Conservation (phyloP, 2,113 vertebrate genomes). For the Etia nguti region DNA sequence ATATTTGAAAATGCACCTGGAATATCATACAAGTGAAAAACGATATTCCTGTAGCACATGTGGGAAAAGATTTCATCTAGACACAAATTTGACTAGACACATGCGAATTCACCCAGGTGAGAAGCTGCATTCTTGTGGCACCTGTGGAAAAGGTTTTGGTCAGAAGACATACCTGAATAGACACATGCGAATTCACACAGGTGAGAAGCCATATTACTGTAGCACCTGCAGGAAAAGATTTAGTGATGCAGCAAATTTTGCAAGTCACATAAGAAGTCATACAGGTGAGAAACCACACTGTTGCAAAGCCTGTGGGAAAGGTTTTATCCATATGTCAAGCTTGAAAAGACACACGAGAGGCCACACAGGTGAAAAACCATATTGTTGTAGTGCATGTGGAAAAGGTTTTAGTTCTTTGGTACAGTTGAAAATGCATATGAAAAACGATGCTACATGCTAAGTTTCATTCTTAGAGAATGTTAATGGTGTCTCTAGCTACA, state of each 20-base stretch:
- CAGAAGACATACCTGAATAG: not conserved
- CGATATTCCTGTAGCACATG: too few species aligned
- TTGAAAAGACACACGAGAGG: not conserved
- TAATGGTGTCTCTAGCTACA: not conserved
- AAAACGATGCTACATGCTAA: not conserved
- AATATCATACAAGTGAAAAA: too few species aligned
- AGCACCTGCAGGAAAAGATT: not conserved
- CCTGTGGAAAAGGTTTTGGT: too few species aligned
- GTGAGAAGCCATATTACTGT: not conserved
- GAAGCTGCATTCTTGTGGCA: too few species aligned
- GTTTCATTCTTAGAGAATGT: not conserved
- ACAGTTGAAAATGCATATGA: not conserved
- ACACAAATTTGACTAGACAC: too few species aligned
- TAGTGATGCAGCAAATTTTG: not conserved
- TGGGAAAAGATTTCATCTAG: too few species aligned
- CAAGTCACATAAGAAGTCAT: not conserved
- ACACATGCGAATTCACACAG: not conserved
- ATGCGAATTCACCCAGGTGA: too few species aligned
- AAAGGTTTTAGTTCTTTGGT: not conserved
- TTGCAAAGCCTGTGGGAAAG: not conserved
- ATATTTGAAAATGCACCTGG: too few species aligned
- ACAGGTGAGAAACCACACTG: not conserved
- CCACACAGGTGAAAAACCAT: not conserved
- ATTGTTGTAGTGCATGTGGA: not conserved
- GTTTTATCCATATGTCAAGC: not conserved